A percentile compares a stretch with the other conserved stretches of the same genome.
Evolutionary conservation across 2,888 invertebrate genomes (phyloP).

Genomic region (Seladonia tumulorum): DNA sequence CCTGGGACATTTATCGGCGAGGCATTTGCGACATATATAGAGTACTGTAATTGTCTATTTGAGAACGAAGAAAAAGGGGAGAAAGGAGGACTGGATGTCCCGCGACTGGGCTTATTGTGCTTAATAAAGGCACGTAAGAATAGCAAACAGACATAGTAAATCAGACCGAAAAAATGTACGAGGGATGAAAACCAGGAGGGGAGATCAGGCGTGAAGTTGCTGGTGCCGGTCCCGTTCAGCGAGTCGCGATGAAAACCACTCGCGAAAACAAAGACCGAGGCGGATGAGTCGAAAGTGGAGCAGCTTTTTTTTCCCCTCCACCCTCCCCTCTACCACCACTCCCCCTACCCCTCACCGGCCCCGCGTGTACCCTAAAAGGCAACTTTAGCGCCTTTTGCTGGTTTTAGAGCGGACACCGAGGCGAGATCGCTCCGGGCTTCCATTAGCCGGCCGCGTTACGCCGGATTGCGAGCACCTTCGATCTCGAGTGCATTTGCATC

Average conservation of each 20-base stretch:
- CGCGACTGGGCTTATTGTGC: neutral
- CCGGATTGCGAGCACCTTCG: conserved; percentile 47
- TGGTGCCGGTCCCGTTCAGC: conserved; percentile 25
- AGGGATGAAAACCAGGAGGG: neutral
- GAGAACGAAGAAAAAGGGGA: neutral
- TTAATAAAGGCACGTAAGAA: neutral
- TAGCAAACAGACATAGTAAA: neutral
- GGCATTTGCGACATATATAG: too few species aligned
- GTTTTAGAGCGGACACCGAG: conserved; percentile 33
- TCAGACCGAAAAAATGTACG: neutral
- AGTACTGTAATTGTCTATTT: too few species aligned
- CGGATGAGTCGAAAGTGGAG: conserved; percentile 49
- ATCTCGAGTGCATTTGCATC: conserved; percentile 43
- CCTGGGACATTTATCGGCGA: too few species aligned
- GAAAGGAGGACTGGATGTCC: neutral
- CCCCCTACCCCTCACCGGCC: too few species aligned
- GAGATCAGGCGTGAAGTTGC: conserved; percentile 21
- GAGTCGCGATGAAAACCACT: conserved; percentile 44
- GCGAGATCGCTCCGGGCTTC: conserved; percentile 30
- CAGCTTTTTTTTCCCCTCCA: conserved; percentile 39
- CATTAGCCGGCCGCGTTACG: conserved; percentile 35
- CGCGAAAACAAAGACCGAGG: conserved; percentile 39
- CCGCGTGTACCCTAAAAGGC: conserved; percentile 38
- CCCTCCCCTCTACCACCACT: neutral
- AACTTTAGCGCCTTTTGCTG: conserved; percentile 53